phyloP scores from a whole-genome alignment of 2,888 invertebrate genomes.

The Synergus laeviventris region DNA sequence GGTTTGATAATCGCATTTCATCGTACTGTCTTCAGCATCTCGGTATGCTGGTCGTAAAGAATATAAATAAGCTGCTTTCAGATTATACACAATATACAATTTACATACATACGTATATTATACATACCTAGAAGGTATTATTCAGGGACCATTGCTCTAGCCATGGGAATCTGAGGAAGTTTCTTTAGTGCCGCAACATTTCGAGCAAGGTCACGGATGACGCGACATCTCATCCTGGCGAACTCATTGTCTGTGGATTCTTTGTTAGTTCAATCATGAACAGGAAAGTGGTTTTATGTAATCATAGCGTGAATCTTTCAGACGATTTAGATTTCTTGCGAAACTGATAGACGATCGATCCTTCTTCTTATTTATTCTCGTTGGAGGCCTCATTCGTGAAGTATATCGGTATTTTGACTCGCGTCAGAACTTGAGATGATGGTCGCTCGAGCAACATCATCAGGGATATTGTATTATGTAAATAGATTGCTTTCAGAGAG shows the following conservation, averaged over 20 bases:
- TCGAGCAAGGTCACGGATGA: conserved; percentile 49
- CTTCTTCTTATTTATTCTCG: conserved; percentile 21
- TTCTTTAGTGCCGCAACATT: conserved; percentile 34
- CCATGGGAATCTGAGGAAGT: not conserved
- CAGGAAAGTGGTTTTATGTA: conserved; percentile 24
- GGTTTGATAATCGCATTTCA: conserved; percentile 32
- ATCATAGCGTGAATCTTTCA: conserved; percentile 11
- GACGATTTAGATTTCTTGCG: conserved; percentile 18
- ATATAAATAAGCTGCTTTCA: not conserved
- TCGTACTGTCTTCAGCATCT: not conserved
- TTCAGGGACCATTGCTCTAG: not conserved
- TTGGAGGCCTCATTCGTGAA: conserved; percentile 1
- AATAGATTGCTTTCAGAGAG: conserved; percentile 32
- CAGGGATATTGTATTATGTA: conserved; percentile 31
- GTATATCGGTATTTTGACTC: conserved; percentile 30
- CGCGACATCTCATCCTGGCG: conserved; percentile 10
- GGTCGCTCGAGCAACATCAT: conserved; percentile 5
- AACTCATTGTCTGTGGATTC: conserved; percentile 36
- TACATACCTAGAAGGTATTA: not conserved
- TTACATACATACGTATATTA: not conserved
- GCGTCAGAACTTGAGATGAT: conserved; percentile 6
- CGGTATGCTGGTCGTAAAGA: not conserved
- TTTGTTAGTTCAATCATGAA: conserved; percentile 26
- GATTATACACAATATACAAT: conserved; percentile 20
- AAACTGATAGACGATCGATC: conserved; percentile 16